These are phyloP conservation scores for Mustela nigripes DNA, from an alignment of 2,113 vertebrate species.

Conservation along the genomic window DNA sequence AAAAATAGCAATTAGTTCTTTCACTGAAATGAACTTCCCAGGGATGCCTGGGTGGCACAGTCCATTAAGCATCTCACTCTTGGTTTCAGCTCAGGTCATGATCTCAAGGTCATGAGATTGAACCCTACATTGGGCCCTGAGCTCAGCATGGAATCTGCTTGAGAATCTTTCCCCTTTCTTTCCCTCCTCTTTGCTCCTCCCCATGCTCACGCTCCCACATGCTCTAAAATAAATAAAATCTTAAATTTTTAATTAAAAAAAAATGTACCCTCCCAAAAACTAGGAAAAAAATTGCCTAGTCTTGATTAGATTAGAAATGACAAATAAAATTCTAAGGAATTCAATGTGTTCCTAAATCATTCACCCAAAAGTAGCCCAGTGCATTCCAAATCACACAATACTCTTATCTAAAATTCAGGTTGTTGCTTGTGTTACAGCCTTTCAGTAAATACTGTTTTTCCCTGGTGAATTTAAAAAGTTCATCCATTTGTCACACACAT, in stretches of 20 bases:
- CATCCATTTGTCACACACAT: conserved; percentile 15
- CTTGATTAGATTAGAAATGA: conserved; percentile 30
- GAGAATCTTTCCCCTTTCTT: not conserved
- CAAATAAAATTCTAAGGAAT: conserved; percentile 38
- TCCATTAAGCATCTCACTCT: not conserved
- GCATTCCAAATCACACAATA: not conserved
- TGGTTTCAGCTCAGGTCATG: not conserved
- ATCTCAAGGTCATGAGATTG: not conserved
- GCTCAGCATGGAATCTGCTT: not conserved
- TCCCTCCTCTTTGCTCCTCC: not conserved
- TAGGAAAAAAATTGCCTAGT: not conserved
- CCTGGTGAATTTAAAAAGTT: conserved; percentile 34
- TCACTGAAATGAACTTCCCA: not conserved
- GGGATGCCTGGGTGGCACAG: not conserved
- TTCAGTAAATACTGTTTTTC: not conserved
- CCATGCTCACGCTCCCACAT: not conserved
- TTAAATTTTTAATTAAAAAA: not conserved
- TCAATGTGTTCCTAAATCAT: conserved; percentile 3
- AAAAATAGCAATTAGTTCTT: not conserved
- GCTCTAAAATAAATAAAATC: not conserved
- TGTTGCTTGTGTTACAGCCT: not conserved
- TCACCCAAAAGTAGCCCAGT: not conserved
- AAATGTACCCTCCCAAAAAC: not conserved
- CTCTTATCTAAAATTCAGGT: not conserved
- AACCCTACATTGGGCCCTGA: not conserved